Percentiles rank a stretch among this genome's conserved stretches.
phyloP scores from a whole-genome alignment of 1,140 invertebrate genomes.

The Chionoecetes opilio region DNA sequence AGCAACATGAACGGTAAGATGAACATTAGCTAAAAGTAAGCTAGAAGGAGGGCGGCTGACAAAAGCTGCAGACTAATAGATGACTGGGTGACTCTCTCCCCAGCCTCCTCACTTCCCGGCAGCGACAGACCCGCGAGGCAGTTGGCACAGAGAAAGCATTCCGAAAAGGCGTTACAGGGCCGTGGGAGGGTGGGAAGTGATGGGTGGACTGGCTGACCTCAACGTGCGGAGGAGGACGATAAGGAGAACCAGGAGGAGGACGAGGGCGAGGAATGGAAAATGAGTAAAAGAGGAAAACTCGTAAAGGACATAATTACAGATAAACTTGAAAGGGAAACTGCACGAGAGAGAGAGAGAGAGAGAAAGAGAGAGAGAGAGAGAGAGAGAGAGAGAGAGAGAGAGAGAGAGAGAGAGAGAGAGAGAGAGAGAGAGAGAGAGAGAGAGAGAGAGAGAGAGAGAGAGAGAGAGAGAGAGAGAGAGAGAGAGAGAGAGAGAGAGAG shows the following conservation, averaged over 20 bases:
- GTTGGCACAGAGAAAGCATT: neutral
- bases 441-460: neutral
- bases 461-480: neutral
- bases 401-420: conserved; percentile 11
- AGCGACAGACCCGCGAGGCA: neutral
- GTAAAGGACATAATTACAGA: too few relatives aligned
- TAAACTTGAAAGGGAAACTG: neutral
- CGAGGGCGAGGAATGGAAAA: neutral
- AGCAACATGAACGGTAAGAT: too few relatives aligned
- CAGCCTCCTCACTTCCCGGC: neutral
- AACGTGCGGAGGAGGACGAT: neutral
- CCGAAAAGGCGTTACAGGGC: neutral
- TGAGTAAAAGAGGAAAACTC: neutral
- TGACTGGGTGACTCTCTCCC: neutral
- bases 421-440: too few relatives aligned
- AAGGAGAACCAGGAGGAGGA: neutral
- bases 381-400: conserved; percentile 33
- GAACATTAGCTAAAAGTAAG: too few relatives aligned
- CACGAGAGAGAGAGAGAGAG: neutral
- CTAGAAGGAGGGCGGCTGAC: neutral
- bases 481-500: neutral
- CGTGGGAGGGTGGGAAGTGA: neutral
- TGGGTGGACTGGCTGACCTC: neutral
- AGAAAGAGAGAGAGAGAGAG: neutral
- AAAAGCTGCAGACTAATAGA: neutral